Conservation (phyloP, 1,140 invertebrate genomes). For the Pachyrhynchus sulphureomaculatus region DNA sequence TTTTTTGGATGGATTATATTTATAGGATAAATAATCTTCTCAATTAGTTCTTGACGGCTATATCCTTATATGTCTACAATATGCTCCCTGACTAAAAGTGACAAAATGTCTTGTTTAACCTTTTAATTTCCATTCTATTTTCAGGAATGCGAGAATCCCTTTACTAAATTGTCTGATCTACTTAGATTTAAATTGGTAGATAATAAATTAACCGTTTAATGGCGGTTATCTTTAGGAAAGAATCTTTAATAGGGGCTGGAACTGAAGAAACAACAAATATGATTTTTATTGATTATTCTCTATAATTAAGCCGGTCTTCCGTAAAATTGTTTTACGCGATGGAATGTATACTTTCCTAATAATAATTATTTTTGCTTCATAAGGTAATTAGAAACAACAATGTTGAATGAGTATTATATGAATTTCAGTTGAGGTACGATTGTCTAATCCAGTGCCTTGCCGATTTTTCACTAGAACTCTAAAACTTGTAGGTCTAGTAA, state of each 20-base stretch:
- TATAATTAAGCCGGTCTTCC: constrained; percentile 10
- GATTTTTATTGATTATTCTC: not conserved
- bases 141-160: constrained; percentile 6
- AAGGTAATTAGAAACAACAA: too few relatives aligned
- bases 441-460: too few relatives aligned
- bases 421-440: too few relatives aligned
- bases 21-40: too few relatives aligned
- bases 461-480: too few relatives aligned
- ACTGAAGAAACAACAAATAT: not conserved
- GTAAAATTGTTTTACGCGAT: constrained; percentile 14
- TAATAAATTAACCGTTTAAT: constrained; percentile 7
- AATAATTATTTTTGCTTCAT: not conserved
- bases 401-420: too few relatives aligned
- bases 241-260: constrained; percentile 13
- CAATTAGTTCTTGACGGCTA: too few relatives aligned
- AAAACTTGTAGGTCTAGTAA: too few relatives aligned
- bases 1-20: too few relatives aligned
- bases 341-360: constrained; percentile 1
- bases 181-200: constrained; percentile 6
- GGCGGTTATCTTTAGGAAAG: constrained; percentile 1
- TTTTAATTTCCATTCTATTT: constrained; percentile 10
- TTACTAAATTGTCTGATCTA: not conserved
- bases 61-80: too few relatives aligned
- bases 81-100: not conserved
- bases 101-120: not conserved